Evolutionary conservation across 2,113 vertebrate species (phyloP).

Genomic region (Phaethon lepturus): DNA sequence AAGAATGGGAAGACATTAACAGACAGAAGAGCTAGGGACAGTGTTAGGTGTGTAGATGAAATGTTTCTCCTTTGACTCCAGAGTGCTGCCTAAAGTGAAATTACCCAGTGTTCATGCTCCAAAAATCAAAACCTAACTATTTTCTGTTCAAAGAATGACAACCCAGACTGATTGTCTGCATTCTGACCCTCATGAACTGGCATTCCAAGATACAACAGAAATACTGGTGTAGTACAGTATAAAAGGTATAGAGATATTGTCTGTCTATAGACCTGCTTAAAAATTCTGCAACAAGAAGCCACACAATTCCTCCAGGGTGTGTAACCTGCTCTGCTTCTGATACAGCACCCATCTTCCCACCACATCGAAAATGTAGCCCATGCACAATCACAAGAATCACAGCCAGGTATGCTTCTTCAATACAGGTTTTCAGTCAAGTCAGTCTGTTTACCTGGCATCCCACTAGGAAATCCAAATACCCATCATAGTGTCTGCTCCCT

Average conservation of each 20-base stretch:
- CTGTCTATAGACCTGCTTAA: not conserved
- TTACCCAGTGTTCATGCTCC: not conserved
- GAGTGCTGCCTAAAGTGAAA: not conserved
- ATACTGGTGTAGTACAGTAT: not conserved
- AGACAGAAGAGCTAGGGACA: not conserved
- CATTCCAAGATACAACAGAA: not conserved
- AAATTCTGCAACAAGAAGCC: not conserved
- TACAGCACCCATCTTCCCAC: not conserved
- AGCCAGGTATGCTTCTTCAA: not conserved
- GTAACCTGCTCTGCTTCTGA: not conserved
- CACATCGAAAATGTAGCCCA: not conserved
- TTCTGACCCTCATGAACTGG: not conserved
- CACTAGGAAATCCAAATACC: not conserved
- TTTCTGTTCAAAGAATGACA: not conserved
- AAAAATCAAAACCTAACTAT: not conserved
- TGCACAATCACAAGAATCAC: not conserved
- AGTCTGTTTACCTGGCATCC: not conserved
- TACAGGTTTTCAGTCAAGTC: not conserved
- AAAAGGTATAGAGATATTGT: not conserved
- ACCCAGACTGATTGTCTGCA: not conserved
- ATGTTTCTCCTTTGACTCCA: not conserved
- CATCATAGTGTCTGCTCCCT: fast-evolving
- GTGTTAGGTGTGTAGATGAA: not conserved
- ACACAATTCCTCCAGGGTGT: not conserved
- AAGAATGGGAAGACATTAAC: not conserved